Evolutionary conservation across 2,113 vertebrate species (phyloP).

Genomic region (Copsychus sechellarum): DNA sequence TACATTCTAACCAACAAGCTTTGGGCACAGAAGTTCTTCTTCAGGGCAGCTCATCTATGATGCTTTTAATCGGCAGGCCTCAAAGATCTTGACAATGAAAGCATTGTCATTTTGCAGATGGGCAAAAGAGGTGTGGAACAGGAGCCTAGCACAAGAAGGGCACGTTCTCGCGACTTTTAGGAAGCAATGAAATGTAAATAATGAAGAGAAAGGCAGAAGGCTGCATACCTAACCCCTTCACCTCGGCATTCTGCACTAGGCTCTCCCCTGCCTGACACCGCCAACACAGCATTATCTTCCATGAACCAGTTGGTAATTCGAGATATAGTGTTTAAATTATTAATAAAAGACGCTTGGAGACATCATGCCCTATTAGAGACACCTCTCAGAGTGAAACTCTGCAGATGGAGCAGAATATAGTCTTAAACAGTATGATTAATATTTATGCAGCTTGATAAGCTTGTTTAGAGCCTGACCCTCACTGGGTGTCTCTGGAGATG

Average conservation of each 20-base stretch:
- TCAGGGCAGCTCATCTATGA: not conserved
- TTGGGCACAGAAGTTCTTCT: not conserved
- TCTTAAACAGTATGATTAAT: constrained; percentile 66
- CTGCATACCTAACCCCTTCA: constrained; percentile 15
- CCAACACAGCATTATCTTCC: constrained; percentile 42
- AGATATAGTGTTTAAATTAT: constrained; percentile 69
- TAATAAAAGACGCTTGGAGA: constrained; percentile 67
- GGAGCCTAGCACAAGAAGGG: not conserved
- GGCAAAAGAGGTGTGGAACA: not conserved
- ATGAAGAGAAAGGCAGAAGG: constrained; percentile 21
- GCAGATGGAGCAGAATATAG: constrained; percentile 39
- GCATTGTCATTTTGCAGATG: not conserved
- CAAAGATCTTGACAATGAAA: not conserved
- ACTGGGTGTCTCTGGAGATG: not conserved
- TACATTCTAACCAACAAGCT: not conserved
- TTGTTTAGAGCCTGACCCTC: constrained; percentile 50
- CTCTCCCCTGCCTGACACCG: constrained; percentile 50
- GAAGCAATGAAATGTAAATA: constrained; percentile 34
- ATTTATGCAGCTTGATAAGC: constrained; percentile 64
- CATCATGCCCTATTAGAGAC: constrained; percentile 58
- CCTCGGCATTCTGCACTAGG: not conserved
- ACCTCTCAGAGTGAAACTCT: constrained; percentile 45
- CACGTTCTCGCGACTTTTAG: not conserved
- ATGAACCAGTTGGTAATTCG: constrained; percentile 34
- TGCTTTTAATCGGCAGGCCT: not conserved